phyloP scores from a whole-genome alignment of 2,113 vertebrate species.

The Cephalopholis sonnerati region DNA sequence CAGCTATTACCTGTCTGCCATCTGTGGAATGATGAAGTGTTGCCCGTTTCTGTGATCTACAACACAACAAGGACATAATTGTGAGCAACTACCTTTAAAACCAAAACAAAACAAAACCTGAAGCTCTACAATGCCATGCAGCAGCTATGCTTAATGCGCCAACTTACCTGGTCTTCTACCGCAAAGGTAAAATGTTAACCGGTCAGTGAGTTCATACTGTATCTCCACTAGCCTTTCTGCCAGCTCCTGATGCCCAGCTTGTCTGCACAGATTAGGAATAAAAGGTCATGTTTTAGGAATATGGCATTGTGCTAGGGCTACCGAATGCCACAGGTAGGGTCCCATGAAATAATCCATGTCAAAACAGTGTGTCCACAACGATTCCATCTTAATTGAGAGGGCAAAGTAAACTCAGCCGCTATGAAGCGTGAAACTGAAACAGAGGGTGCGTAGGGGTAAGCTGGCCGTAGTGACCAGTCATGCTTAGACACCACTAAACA shows the following conservation, averaged over 20 bases:
- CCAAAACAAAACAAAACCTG: not conserved
- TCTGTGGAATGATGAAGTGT: constrained; percentile 98
- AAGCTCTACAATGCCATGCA: not conserved
- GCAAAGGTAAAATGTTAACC: constrained; percentile 97
- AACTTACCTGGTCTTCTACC: constrained; percentile 94
- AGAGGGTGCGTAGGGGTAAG: not conserved
- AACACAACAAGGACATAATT: constrained; percentile 44
- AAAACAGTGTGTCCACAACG: not conserved
- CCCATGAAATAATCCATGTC: not conserved
- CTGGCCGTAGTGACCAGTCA: not conserved
- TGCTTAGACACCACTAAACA: not conserved
- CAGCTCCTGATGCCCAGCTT: constrained; percentile 96
- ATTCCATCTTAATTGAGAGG: not conserved
- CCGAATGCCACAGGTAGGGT: constrained; percentile 4
- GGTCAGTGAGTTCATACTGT: constrained; percentile 97
- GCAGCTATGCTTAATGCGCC: not conserved
- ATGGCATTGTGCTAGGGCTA: not conserved
- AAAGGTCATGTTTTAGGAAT: constrained; percentile 17
- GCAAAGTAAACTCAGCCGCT: not conserved
- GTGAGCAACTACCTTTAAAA: not conserved
- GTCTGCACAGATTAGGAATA: constrained; percentile 81
- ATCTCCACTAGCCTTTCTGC: constrained; percentile 96
- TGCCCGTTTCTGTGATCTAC: constrained; percentile 97
- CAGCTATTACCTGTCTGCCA: constrained; percentile 95
- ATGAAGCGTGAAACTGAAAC: not conserved